Evolutionary conservation across 1,140 invertebrate genomes (phyloP), one percentile per base, ranked within the genome.

Genomic region (Anastatus disparis): DNA sequence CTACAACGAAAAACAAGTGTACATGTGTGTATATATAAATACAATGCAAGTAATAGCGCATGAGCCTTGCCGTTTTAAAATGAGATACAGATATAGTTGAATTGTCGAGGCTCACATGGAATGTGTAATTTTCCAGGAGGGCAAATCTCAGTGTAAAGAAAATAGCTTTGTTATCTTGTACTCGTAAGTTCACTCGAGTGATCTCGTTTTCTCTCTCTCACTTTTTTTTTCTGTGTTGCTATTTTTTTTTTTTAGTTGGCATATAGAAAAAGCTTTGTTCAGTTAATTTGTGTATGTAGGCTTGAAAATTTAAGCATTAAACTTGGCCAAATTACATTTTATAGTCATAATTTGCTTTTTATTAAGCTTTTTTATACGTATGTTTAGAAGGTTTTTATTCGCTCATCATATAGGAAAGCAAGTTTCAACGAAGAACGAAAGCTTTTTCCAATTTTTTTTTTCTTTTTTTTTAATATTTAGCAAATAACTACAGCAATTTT

Each of bases 101-200:
- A 48, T 26, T 15, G 53, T 50, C 42, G 29, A 13, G 26, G 59
- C 58, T 62, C 67, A 53, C 29, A 56, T 40, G 59, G 69, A 56
- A 71, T 58, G 52, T 59, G 59, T 65, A 64, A 71, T 65, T 71
- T 64, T 13, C 58, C 35, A 29, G 40, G n/a, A n/a, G n/a, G 27
- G 17, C 68, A 50, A 63, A 70, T 71, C 61, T 71, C 52, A 20
- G 69, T 10, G n/a, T 29, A 59, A 65, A 59, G 69, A 64, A 65
- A 71, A 58, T 64, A 71, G 69, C 69, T 71, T 71, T 59, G 69
- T 71, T 71, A 71, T 71, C 69, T 71, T 15, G 40, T 50, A 27
- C 61, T 58, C 69, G 59, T 71, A 64, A 71, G 61, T 71, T 64
- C 31, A 26, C 20, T 44, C 38, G 50, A 22, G 10, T 24, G 35